Percentiles rank a stretch among this genome's conserved stretches.
These are phyloP conservation scores for Holotrichia oblita DNA, from an alignment of 1,140 invertebrate species.

Conservation along the genomic window DNA sequence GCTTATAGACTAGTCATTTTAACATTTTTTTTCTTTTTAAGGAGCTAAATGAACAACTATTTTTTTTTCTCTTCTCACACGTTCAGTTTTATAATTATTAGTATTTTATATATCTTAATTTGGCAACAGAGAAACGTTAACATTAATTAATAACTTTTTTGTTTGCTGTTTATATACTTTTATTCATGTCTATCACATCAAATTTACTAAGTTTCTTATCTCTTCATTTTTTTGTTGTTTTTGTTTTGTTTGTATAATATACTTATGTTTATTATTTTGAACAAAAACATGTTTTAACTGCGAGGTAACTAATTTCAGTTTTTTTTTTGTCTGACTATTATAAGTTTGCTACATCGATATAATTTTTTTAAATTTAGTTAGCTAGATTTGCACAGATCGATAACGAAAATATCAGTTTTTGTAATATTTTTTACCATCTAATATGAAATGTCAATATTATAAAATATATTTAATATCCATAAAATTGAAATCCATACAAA, in stretches of 20 bases:
- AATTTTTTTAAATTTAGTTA: not conserved
- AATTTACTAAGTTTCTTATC: conserved; percentile 22
- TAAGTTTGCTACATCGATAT: not conserved
- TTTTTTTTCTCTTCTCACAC: conserved; percentile 18
- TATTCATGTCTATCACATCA: conserved; percentile 34
- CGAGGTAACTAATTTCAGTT: conserved; percentile 27
- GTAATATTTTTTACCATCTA: too few species aligned
- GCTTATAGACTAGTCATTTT: conserved; percentile 35
- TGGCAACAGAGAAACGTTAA: conserved; percentile 38
- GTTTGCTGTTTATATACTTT: conserved; percentile 10
- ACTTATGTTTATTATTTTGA: conserved; percentile 1
- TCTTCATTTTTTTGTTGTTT: not conserved
- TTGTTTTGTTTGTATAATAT: conserved; percentile 5
- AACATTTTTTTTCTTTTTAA: conserved; percentile 27
- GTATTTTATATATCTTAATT: conserved; percentile 36
- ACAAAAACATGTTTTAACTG: conserved; percentile 7
- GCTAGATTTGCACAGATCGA: too few species aligned
- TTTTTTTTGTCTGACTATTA: not conserved
- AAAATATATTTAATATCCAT: too few species aligned
- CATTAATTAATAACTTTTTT: conserved; percentile 35
- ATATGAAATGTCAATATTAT: too few species aligned
- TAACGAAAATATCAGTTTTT: too few species aligned
- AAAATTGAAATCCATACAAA: too few species aligned
- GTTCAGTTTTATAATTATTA: conserved; percentile 3
- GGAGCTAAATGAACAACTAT: conserved; percentile 23